Evolutionary conservation across 2,797 vertebrate species (phyloP).

Genomic region (Mallotus villosus): DNA sequence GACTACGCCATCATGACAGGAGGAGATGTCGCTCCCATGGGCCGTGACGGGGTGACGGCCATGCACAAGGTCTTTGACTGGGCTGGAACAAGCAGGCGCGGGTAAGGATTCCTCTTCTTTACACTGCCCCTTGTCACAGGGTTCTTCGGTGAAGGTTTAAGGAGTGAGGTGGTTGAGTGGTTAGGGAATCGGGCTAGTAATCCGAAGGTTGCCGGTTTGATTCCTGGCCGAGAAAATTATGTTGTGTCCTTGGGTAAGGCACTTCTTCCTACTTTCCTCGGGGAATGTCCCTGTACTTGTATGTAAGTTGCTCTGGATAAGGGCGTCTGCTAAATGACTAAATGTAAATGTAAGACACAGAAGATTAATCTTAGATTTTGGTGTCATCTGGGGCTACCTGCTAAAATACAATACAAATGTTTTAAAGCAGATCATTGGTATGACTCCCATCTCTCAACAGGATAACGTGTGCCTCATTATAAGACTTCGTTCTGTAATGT

Average conservation of each 20-base stretch:
- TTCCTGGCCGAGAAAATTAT: too few relatives aligned
- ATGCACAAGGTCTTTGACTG: conserved; percentile 91
- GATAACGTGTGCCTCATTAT: too few relatives aligned
- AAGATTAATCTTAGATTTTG: background rate
- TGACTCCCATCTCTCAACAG: too few relatives aligned
- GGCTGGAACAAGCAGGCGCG: conserved; percentile 82
- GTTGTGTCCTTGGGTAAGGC: too few relatives aligned
- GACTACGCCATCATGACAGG: conserved; percentile 90
- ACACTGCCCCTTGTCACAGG: too few relatives aligned
- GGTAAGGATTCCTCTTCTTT: conserved; percentile 66
- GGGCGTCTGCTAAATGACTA: too few relatives aligned
- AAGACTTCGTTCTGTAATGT: background rate
- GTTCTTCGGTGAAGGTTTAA: background rate
- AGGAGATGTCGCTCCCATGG: conserved; percentile 87
- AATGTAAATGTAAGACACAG: background rate
- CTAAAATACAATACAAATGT: background rate
- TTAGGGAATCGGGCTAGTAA: too few relatives aligned
- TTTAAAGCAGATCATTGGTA: background rate
- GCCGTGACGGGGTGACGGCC: conserved; percentile 85
- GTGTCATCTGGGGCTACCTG: background rate
- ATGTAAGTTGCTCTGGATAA: too few relatives aligned
- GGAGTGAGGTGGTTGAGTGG: too few relatives aligned
- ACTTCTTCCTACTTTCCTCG: too few relatives aligned
- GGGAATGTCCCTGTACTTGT: too few relatives aligned
- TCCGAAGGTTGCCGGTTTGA: too few relatives aligned